Conservation (phyloP, 2,113 vertebrate species). For the Siniperca chuatsi region DNA sequence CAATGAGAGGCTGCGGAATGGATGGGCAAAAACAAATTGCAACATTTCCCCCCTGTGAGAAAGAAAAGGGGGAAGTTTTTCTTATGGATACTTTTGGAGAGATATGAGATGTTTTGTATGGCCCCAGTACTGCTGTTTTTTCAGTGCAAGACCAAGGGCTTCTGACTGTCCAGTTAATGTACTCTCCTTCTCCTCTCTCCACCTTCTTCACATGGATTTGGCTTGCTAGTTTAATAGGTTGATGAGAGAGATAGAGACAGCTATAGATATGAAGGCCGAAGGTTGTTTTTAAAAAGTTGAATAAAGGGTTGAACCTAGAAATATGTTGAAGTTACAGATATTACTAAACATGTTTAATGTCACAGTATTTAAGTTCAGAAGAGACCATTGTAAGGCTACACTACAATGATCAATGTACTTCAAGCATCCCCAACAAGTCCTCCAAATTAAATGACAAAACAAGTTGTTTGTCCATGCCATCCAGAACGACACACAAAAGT, state of each 20-base stretch:
- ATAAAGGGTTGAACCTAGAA: not conserved
- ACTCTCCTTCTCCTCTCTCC: constrained; percentile 6
- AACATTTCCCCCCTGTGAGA: not conserved
- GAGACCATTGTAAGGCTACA: not conserved
- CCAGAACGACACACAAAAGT: not conserved
- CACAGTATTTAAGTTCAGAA: not conserved
- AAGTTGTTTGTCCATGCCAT: no score
- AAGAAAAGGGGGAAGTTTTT: not conserved
- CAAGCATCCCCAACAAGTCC: not conserved
- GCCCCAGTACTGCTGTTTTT: constrained; percentile 40
- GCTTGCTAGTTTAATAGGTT: constrained; percentile 32
- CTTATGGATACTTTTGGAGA: constrained; percentile 26
- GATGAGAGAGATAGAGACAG: constrained; percentile 6
- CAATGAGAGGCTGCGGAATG: not conserved
- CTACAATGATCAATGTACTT: not conserved
- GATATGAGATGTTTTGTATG: constrained; percentile 34
- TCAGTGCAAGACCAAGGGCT: constrained; percentile 16
- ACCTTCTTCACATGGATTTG: constrained; percentile 38
- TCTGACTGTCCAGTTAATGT: constrained; percentile 48
- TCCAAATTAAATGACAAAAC: not conserved
- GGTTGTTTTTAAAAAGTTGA: not conserved
- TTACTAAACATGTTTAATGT: not conserved
- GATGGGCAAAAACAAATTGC: not conserved
- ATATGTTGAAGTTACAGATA: not conserved
- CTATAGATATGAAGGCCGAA: not conserved